Evolutionary conservation across 1,140 invertebrate genomes (phyloP).

Genomic region (Temnothorax nylanderi): DNA sequence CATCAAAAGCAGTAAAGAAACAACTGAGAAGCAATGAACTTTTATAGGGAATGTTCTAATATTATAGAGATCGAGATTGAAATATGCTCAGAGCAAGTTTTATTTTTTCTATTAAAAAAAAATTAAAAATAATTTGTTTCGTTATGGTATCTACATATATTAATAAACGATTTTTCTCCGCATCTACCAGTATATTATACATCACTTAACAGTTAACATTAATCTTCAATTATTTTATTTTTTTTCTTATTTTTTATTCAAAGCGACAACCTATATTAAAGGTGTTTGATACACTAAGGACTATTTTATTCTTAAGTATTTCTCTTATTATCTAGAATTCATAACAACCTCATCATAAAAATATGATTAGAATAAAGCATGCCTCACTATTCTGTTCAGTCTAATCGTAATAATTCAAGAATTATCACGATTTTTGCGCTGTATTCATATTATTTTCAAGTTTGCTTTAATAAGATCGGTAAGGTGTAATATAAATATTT

Average conservation of each 20-base stretch:
- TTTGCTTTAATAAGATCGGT: background rate
- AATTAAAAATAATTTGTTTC: background rate
- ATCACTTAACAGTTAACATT: background rate
- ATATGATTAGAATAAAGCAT: background rate
- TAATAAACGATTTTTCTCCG: background rate
- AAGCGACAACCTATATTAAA: background rate
- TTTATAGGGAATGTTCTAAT: background rate
- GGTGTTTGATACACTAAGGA: too few relatives aligned
- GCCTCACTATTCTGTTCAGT: background rate
- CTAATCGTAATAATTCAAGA: background rate
- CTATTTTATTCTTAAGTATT: background rate
- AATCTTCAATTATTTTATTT: background rate
- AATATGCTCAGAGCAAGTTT: background rate
- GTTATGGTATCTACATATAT: background rate
- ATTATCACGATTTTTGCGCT: background rate
- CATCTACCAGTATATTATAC: background rate
- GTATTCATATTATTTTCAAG: background rate
- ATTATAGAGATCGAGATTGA: too few relatives aligned
- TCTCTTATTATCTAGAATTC: background rate
- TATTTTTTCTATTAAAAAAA: background rate
- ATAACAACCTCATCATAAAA: background rate
- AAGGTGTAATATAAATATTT: background rate
- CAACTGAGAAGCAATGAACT: background rate
- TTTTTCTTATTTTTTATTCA: background rate
- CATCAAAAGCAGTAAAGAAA: slow-evolving; percentile 71